A percentile compares a stretch with the other conserved stretches of the same genome.
These are phyloP conservation scores for Zaprionus lineosus DNA, from an alignment of 2,888 invertebrate species.

Conservation along the genomic window DNA sequence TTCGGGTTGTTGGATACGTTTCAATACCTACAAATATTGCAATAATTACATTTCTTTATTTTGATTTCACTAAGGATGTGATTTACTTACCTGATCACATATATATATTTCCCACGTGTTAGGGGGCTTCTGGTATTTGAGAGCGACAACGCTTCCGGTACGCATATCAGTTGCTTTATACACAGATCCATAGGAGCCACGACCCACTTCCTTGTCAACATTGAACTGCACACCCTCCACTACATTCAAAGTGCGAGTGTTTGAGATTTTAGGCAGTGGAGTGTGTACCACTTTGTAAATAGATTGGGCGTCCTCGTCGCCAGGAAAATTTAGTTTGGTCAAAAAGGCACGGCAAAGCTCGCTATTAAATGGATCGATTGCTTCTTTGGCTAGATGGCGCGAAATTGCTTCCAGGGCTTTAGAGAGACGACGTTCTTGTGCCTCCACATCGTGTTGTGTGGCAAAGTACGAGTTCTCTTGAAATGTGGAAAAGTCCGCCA, in stretches of 20 bases:
- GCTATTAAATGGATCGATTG: slow-evolving; percentile 92
- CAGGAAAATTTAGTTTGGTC: slow-evolving; percentile 89
- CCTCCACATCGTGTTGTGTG: slow-evolving; percentile 81
- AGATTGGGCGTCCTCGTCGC: slow-evolving; percentile 84
- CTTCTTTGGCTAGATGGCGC: slow-evolving; percentile 79
- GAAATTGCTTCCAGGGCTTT: slow-evolving; percentile 81
- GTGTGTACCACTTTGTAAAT: slow-evolving; percentile 85
- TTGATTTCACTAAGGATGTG: background rate
- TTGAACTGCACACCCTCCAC: slow-evolving; percentile 85
- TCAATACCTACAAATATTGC: slow-evolving; percentile 74
- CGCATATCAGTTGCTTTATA: slow-evolving; percentile 83
- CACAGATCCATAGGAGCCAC: slow-evolving; percentile 94
- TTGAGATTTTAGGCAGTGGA: slow-evolving; percentile 86
- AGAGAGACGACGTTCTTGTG: slow-evolving; percentile 79
- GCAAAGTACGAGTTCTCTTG: slow-evolving; percentile 83
- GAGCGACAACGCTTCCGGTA: slow-evolving; percentile 85
- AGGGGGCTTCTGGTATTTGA: slow-evolving; percentile 94
- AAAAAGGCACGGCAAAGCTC: slow-evolving; percentile 88
- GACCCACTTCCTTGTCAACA: slow-evolving; percentile 90
- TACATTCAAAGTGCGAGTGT: slow-evolving; percentile 84
- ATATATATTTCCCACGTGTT: slow-evolving; percentile 98
- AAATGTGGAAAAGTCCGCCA: slow-evolving; percentile 81
- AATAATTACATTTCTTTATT: no score
- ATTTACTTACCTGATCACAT: slow-evolving; percentile 83
- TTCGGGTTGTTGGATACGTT: slow-evolving; percentile 84